These are phyloP conservation scores for Sminthurinus aureus DNA, from an alignment of 2,888 invertebrate species.

Conservation along the genomic window DNA sequence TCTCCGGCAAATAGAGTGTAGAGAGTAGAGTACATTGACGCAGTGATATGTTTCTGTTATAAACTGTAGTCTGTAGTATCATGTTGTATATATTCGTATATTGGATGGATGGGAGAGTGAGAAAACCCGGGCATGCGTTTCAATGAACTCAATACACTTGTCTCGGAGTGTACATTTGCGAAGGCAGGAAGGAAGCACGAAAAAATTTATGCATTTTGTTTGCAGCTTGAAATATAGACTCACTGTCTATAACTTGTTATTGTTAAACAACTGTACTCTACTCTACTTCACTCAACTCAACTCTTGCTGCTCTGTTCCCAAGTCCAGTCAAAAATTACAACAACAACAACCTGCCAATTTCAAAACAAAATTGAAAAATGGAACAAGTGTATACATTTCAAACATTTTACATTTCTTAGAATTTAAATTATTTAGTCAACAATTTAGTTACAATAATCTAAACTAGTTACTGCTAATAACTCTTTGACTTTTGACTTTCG, in stretches of 20 bases:
- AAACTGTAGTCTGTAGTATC: slow-evolving; percentile 9
- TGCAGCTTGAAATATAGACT: slow-evolving; percentile 38
- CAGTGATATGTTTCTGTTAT: background rate
- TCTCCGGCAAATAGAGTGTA: background rate
- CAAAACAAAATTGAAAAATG: background rate
- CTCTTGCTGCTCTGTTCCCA: too few relatives aligned
- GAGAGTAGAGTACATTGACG: background rate
- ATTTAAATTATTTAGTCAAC: background rate
- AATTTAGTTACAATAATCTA: background rate
- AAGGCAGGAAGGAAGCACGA: slow-evolving; percentile 36
- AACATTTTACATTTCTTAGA: slow-evolving; percentile 16
- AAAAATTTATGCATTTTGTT: slow-evolving; percentile 45
- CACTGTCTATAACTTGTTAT: slow-evolving; percentile 35
- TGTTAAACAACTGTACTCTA: slow-evolving; percentile 39
- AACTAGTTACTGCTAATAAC: background rate
- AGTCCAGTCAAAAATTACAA: slow-evolving; percentile 24
- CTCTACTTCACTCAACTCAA: slow-evolving; percentile 15
- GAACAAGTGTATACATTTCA: background rate
- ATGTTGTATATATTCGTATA: background rate
- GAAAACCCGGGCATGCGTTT: slow-evolving; percentile 41
- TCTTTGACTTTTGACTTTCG: slow-evolving; percentile 13
- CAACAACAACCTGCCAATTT: slow-evolving; percentile 22
- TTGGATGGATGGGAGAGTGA: slow-evolving; percentile 16
- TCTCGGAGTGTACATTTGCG: slow-evolving; percentile 34
- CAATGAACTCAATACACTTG: slow-evolving; percentile 31